Base-by-base conservation (phyloP, 2,113 vertebrate genomes). In the Myotis brandtii region DNA sequence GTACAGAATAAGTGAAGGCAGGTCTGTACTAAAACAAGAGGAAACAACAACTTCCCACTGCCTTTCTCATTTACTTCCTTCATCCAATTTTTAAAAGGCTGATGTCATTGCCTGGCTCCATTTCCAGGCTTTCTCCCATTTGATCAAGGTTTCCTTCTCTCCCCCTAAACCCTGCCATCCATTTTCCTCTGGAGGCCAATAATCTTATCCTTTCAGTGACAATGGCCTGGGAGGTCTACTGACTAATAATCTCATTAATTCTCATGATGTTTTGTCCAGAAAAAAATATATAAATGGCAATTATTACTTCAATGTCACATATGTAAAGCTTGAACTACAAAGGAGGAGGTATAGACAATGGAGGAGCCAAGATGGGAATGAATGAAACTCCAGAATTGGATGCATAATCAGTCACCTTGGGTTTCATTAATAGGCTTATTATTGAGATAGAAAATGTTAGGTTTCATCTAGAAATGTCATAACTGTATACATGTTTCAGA, bases 221-320 rank as follows among this genome's bases (percentile, higher is more conserved):
- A 96, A 82, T 85, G 66, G 70, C 93, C 89, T 87, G 37, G 37
- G n/a, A 81, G 83, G 30, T 90, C 85, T 86, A 66, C 37, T 92
- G 18, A 69, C 46, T 86, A 94, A 88, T 95, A 90, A 75, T 94
- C 48, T 96, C 62, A 95, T 93, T 96, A 95, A 95, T 86, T 92
- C 80, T 98, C n/a, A 88, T 66, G 80, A 83, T 95, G 72, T 40
- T 12, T 76, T 85, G 25, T 50, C 64, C 32, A 83, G 27, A 90
- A 90, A 81, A 94, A 94, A 76, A 87, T 34, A 77, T 80, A 77
- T 64, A 95, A 92, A 70, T 79, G 52, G 56, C 43, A 97, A 95
- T 89, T 95, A 79, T 73, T 69, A 56, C 32, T 93, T 79, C 72
- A 88, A n/a, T 95, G 96, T 77, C 81, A 75, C 27, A 40, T 86